Base-by-base conservation (phyloP, 2,888 invertebrate genomes). In the Lepidochitona cinerea region DNA sequence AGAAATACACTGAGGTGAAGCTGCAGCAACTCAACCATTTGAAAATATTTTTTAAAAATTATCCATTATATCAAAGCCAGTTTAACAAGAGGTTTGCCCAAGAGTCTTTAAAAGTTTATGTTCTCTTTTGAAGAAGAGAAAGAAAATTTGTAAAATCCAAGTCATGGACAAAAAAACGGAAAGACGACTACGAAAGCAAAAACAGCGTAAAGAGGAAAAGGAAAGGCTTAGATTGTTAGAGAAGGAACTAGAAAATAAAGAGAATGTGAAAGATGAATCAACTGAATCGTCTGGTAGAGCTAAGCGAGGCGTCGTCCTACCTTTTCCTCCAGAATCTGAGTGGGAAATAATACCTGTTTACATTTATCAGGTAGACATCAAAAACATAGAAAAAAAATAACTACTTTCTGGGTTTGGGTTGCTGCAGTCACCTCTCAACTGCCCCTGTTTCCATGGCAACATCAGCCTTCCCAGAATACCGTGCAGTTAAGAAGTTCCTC, bases 91-190 rank as follows among this genome's bases (percentile, higher is more conserved):
- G n/a, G n/a, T n/a, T n/a, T n/a, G n/a, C n/a, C n/a, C n/a, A n/a
- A n/a, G n/a, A n/a, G n/a, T n/a, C n/a, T n/a, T n/a, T n/a, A 41
- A 41, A 41, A 41, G 18, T 12, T 41, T 41, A 41, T 41, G 9
- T 12, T 41, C 18, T 41, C 26, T 59, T 23, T 59, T 37, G 23
- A 35, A 75, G 75, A 72, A 73, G 67, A 67, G 70, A 29, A 68
- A 65, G 7, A 73, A 72, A 49, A 53, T 37, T 35, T 66, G 66
- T 36, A 35, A 37, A 37, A 66, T 66, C 18, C 37, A 66, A 37
- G 66, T 66, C 35, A 14, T 66, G 35, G 37, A 66, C 66, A 66
- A 66, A 66, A 59, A 59, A 59, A 59, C 59, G 23, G 59, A 59
- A 26, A 23, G 59, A 9, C 5, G 59, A 26, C 59, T 59, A 14